Percentiles rank a stretch among this genome's conserved stretches.
These are phyloP conservation scores for Hypomecis punctinalis DNA, from an alignment of 2,888 invertebrate species.

Conservation along the genomic window DNA sequence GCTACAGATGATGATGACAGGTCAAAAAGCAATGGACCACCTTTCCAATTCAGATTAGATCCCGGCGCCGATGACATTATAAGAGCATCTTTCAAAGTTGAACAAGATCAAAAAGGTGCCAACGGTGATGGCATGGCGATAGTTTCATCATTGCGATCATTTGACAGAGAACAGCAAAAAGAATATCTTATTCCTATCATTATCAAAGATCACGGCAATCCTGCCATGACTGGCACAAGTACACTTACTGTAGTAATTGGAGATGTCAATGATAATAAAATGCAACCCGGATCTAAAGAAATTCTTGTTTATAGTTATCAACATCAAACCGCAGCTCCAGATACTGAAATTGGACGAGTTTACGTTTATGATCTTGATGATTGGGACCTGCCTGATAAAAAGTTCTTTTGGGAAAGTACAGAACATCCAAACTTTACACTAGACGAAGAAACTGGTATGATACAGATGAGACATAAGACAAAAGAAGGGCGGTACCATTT, in stretches of 20 bases:
- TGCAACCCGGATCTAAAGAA: conserved; percentile 98
- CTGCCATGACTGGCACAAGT: conserved; percentile 98
- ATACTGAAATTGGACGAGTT: conserved; percentile 96
- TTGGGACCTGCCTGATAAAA: conserved; percentile 99
- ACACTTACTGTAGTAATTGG: conserved; percentile 98
- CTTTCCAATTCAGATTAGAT: conserved; percentile 97
- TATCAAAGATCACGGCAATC: conserved; percentile 98
- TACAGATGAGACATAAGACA: conserved; percentile 97
- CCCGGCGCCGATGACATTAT: conserved; percentile 97
- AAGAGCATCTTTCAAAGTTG: conserved; percentile 97
- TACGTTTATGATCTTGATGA: conserved; percentile 99
- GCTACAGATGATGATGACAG: conserved; percentile 97
- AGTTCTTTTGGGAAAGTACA: conserved; percentile 96
- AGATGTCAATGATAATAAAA: conserved; percentile 99
- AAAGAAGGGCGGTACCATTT: conserved; percentile 94
- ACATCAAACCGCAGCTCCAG: conserved; percentile 96
- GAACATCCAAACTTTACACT: conserved; percentile 95
- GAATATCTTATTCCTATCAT: conserved; percentile 98
- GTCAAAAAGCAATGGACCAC: conserved; percentile 97
- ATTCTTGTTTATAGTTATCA: conserved; percentile 99
- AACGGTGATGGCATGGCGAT: conserved; percentile 99
- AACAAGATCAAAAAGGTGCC: conserved; percentile 98
- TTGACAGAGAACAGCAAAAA: conserved; percentile 98
- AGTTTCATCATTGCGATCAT: conserved; percentile 96
- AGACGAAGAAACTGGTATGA: conserved; percentile 96